Evolutionary conservation across 2,113 vertebrate genomes (phyloP).

Genomic region (Harpagus bidentatus): DNA sequence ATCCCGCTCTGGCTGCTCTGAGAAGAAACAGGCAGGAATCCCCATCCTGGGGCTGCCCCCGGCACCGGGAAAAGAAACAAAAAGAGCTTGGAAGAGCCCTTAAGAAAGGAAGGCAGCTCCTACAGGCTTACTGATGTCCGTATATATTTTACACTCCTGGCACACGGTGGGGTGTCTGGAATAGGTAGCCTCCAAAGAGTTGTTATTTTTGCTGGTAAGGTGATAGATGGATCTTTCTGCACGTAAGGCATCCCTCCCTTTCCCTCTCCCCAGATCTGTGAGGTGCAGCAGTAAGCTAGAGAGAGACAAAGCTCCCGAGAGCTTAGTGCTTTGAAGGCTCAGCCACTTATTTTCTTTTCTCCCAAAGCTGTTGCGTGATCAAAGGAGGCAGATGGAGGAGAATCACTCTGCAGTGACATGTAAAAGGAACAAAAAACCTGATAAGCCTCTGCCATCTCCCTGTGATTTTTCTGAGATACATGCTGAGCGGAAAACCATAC

Average conservation of each 20-base stretch:
- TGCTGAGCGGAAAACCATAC: neutral
- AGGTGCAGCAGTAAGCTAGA: neutral
- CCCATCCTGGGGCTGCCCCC: neutral
- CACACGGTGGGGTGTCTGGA: neutral
- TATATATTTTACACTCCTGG: neutral
- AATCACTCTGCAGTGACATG: neutral
- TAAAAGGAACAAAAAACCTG: neutral
- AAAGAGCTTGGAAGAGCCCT: neutral
- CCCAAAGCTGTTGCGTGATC: neutral
- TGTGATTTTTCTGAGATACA: slow-evolving; percentile 14
- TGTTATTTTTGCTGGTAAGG: neutral
- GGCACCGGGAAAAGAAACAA: neutral
- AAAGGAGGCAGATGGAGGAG: slow-evolving; percentile 31
- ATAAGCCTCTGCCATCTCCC: neutral
- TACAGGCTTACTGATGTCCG: neutral
- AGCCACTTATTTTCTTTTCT: slow-evolving; percentile 11
- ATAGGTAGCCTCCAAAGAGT: neutral
- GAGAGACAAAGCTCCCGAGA: neutral
- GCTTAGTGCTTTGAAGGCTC: slow-evolving; percentile 25
- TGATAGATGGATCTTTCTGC: neutral
- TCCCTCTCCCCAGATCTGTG: neutral
- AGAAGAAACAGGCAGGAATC: neutral
- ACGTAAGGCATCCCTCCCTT: neutral
- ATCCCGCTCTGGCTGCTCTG: too few relatives aligned
- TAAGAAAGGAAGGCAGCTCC: neutral